Conservation (phyloP, 92 coral and sea anemone genomes). For the Diadumene lineata region DNA sequence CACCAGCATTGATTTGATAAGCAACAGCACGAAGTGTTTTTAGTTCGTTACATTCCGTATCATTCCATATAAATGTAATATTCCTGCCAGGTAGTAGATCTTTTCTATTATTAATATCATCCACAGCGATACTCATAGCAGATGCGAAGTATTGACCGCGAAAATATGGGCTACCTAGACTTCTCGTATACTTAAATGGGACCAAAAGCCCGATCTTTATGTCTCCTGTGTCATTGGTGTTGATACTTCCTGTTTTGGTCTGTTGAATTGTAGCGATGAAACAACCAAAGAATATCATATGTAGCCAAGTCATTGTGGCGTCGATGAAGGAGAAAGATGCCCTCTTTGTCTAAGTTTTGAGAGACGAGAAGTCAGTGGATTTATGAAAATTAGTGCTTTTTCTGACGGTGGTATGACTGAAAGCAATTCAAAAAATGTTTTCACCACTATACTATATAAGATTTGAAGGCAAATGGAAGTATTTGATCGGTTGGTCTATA, state of each 20-base stretch:
- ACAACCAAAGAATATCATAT: not conserved
- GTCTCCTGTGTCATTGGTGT: constrained; percentile 15
- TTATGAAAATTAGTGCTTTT: too few relatives aligned
- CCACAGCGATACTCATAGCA: constrained; percentile 90
- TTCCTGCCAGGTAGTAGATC: constrained; percentile 84
- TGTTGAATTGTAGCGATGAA: not conserved
- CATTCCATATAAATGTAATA: constrained; percentile 85
- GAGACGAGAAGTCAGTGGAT: too few relatives aligned
- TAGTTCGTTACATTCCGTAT: constrained; percentile 80
- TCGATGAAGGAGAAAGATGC: not conserved
- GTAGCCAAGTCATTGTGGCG: not conserved
- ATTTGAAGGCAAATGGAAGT: too few relatives aligned
- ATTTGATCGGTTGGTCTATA: too few relatives aligned
- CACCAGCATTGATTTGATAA: constrained; percentile 79
- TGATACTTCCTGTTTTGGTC: not conserved
- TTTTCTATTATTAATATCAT: constrained; percentile 61
- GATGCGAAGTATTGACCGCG: constrained; percentile 85
- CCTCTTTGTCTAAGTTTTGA: too few relatives aligned
- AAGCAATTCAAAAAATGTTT: too few relatives aligned
- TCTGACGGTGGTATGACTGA: too few relatives aligned
- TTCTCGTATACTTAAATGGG: constrained; percentile 66
- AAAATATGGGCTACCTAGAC: constrained; percentile 70
- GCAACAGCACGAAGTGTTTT: constrained; percentile 73
- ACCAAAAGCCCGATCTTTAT: constrained; percentile 81
- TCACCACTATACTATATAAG: too few relatives aligned